Base-by-base conservation (phyloP, 2,113 vertebrate genomes). In the Sander lucioperca region DNA sequence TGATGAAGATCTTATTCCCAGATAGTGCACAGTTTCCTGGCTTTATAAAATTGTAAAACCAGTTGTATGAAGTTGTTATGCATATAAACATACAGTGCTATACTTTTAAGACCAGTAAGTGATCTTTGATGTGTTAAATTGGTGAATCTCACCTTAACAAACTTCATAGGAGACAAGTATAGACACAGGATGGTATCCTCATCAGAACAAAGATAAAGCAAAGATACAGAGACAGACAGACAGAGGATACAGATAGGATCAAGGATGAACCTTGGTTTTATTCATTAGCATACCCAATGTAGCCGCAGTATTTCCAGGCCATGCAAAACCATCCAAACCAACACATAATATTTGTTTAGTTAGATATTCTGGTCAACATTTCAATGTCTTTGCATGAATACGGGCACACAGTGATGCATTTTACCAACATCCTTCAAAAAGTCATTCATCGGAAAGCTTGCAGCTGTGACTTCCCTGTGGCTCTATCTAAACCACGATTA, bases 241-340 rank as follows among this genome's bases (percentile, higher is more conserved):
- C 50, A 25, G 19, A 30, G 12, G 48, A 16, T n/a, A 27, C 3
- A 59, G 43, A 57, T 23, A 1, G 14, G 27, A 36, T 58, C 16
- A 78, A 30, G 45, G 50, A 53, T 33, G 48, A 69, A 33, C 23
- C 1, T 16, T 68, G 65, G 36, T 65, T 57, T 36, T 39, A 27
- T 23, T 21, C 27, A 78, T 61, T 45, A 54, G 59, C 33, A 48
- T 47, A 9, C 50, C 68, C 70, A 21, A 48, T 13, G 8, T 1
- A 15, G 18, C 65, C 69, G 43, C 59, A 18, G 62, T 2, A 9
- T 43, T 58, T 56, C 62, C 80, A 80, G 6, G 30, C 1, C 47
- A 86, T 84, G 80, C 80, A 85, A 88, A 86, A 18, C 53, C 18
- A 74, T 47, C 47, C 48, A 58, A 61, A 86, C 65, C 61, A 68